phyloP scores from a whole-genome alignment of 2,888 invertebrate species.

The Acanthosepion lycidas region DNA sequence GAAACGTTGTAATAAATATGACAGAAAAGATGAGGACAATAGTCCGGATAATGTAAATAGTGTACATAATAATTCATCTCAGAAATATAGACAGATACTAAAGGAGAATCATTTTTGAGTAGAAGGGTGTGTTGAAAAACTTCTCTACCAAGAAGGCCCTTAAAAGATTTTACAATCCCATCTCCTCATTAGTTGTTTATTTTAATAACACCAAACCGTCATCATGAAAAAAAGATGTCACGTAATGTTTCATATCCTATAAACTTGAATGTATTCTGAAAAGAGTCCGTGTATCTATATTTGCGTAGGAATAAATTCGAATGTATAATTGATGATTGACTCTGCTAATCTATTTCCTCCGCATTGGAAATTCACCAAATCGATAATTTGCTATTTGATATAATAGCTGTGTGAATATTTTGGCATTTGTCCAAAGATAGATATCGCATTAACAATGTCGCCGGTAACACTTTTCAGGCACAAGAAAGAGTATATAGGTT shows the following conservation, averaged over 20 bases:
- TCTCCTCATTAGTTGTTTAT: too few relatives aligned
- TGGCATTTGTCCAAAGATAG: background rate
- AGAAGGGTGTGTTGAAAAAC: too few relatives aligned
- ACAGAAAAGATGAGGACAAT: too few relatives aligned
- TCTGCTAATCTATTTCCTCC: background rate
- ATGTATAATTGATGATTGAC: background rate
- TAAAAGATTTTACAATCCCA: too few relatives aligned
- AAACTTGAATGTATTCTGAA: background rate
- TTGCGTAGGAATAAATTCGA: background rate
- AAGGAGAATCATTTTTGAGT: too few relatives aligned
- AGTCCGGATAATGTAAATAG: too few relatives aligned
- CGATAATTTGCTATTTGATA: background rate
- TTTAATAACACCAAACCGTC: too few relatives aligned
- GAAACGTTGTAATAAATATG: too few relatives aligned
- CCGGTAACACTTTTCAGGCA: background rate
- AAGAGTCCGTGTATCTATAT: background rate
- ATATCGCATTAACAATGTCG: background rate
- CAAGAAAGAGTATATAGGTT: background rate
- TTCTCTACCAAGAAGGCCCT: too few relatives aligned
- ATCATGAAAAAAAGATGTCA: too few relatives aligned
- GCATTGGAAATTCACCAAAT: constrained; percentile 17
- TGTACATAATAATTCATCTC: too few relatives aligned
- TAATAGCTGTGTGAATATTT: background rate
- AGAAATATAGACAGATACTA: too few relatives aligned
- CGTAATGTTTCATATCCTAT: background rate